phyloP scores from a whole-genome alignment of 2,113 vertebrate genomes.

The Dolichallabes microphthalmus region DNA sequence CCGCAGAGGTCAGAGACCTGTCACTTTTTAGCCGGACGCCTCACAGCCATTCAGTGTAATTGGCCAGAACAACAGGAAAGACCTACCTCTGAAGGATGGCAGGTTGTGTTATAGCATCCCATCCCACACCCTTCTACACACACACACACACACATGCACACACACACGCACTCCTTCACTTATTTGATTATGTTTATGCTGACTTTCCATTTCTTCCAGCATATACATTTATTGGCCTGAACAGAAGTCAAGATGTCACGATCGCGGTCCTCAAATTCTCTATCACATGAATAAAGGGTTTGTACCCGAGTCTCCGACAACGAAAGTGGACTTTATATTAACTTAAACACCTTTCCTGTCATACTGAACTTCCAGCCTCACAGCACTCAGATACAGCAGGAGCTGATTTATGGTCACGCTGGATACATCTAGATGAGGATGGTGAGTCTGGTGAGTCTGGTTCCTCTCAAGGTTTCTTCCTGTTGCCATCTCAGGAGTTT shows the following conservation, averaged over 20 bases:
- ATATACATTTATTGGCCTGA: conserved; percentile 59
- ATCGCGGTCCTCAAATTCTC: neutral
- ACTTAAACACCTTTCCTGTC: too few species aligned
- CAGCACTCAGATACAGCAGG: too few species aligned
- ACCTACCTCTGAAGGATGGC: conserved; percentile 25
- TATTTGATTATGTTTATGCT: conserved; percentile 62
- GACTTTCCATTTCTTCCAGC: conserved; percentile 53
- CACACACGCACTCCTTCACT: conserved; percentile 34
- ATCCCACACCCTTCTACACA: neutral
- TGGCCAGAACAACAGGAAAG: conserved; percentile 52
- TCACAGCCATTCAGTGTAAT: conserved; percentile 54
- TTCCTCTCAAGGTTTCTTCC: too few species aligned
- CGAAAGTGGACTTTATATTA: too few species aligned
- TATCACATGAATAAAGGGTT: neutral
- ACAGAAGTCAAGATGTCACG: conserved; percentile 59
- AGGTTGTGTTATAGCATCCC: conserved; percentile 8
- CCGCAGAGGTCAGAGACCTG: conserved; percentile 55
- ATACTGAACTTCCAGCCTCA: too few species aligned
- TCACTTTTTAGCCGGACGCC: conserved; percentile 50
- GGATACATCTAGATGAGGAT: too few species aligned
- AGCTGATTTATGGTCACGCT: too few species aligned
- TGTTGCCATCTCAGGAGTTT: too few species aligned
- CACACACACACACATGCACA: conserved; percentile 21
- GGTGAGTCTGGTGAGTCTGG: too few species aligned
- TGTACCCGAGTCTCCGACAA: too few species aligned